Evolutionary conservation across 2,888 invertebrate genomes (phyloP).

Genomic region (Stenodema calcarata): DNA sequence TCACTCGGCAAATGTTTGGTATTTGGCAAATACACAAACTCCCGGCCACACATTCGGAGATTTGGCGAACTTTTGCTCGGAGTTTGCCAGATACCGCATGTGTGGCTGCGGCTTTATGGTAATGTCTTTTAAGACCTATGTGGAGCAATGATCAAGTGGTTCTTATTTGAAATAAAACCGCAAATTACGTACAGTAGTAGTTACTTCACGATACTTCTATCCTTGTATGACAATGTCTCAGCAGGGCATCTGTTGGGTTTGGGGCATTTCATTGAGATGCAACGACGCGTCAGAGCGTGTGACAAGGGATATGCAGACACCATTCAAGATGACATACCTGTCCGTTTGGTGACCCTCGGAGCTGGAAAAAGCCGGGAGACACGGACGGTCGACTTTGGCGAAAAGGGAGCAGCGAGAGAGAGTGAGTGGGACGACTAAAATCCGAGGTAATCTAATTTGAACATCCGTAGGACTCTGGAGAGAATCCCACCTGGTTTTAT

Average conservation of each 20-base stretch:
- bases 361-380: neutral
- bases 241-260: neutral
- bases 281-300: neutral
- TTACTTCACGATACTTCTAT: too few relatives aligned
- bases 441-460: neutral
- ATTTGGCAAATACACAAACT: too few relatives aligned
- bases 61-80: too few relatives aligned
- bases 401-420: neutral
- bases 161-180: too few relatives aligned
- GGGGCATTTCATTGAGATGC: conserved; percentile 1
- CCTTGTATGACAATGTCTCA: too few relatives aligned
- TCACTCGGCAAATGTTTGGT: too few relatives aligned
- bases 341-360: neutral
- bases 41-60: too few relatives aligned
- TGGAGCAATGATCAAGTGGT: too few relatives aligned
- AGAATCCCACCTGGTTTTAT: neutral
- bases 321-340: conserved; percentile 4
- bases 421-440: neutral
- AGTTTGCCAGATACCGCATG: too few relatives aligned
- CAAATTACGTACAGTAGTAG: too few relatives aligned
- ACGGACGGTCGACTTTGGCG: neutral
- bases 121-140: too few relatives aligned
- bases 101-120: too few relatives aligned
- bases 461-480: neutral
- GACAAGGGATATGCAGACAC: neutral